These are phyloP conservation scores for Xiphophorus maculatus DNA, from an alignment of 2,113 vertebrate genomes.

Conservation along the genomic window DNA sequence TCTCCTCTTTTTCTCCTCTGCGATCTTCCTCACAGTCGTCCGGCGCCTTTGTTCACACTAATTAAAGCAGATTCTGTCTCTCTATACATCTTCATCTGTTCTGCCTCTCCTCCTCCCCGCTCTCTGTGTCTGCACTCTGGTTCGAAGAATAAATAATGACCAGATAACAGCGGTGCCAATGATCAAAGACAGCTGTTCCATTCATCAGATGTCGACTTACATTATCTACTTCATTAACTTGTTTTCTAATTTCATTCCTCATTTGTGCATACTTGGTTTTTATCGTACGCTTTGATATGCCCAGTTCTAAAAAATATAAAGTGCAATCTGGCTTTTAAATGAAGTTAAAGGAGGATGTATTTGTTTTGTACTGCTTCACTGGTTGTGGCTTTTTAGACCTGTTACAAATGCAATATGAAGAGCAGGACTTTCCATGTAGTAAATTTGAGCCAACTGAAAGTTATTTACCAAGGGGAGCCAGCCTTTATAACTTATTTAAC, in stretches of 20 bases:
- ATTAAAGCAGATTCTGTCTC: constrained; percentile 96
- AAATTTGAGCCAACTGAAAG: neutral
- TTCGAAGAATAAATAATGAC: constrained; percentile 80
- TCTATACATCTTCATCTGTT: constrained; percentile 96
- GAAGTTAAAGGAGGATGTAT: constrained; percentile 34
- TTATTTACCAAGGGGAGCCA: neutral
- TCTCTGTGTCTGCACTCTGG: constrained; percentile 69
- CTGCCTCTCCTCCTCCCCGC: constrained; percentile 78
- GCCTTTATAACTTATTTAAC: too few species aligned
- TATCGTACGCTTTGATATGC: constrained; percentile 63
- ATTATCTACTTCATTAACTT: constrained; percentile 80
- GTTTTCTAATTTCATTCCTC: constrained; percentile 76
- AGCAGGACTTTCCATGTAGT: neutral
- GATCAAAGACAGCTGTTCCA: constrained; percentile 81
- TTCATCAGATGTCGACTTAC: constrained; percentile 72
- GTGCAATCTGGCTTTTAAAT: constrained; percentile 21
- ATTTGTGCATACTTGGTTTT: constrained; percentile 63
- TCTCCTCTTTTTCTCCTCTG: constrained; percentile 82
- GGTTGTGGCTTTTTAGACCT: constrained; percentile 13
- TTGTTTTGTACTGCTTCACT: constrained; percentile 15
- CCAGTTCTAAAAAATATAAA: constrained; percentile 17
- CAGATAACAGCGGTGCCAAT: constrained; percentile 71
- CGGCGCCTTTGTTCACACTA: constrained; percentile 91
- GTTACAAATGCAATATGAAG: constrained; percentile 33
- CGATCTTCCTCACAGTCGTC: constrained; percentile 90